Evolutionary conservation across 2,888 invertebrate species (phyloP), one percentile per base, ranked within the genome.

Genomic region (Keiferia lycopersicella): DNA sequence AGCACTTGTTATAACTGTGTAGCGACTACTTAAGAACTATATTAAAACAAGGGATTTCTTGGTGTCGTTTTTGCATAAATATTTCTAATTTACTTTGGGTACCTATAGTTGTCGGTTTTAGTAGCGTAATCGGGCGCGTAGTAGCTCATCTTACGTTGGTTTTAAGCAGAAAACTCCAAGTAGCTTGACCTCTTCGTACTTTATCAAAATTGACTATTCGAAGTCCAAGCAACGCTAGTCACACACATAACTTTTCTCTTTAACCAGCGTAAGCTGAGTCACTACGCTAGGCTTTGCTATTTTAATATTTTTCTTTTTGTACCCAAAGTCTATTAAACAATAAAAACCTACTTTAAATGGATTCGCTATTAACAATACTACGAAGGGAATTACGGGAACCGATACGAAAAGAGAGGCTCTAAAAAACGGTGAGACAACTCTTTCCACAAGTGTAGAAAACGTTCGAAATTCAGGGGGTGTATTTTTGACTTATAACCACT

Each of bases 1-100:
- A 20, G 51, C 51, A 51, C 51, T 22, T 51, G 51, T 51, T 51
- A 51, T 22, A 20, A 51, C 51, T 51, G 51, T 51, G 51, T 20
- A 22, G 51, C 22, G 16, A 51, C 51, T 51, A 51, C 20, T 20
- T 51, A 51, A 41, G 41, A 41, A 41, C 41, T 41, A 41, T 41
- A 14, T 14, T 41, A 41, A 41, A 41, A 41, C n/a, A 41, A 41
- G 41, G n/a, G n/a, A 41, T 41, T 14, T n/a, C 41, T 41, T 41
- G 12, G 41, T 41, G 41, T 41, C 41, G 41, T 41, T 41, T 41
- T n/a, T 14, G 41, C 41, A 41, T n/a, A n/a, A 41, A 41, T 14
- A 41, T 41, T 41, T 14, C 14, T 14, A 1, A 41, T 2, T n/a
- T 2, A 2, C n/a, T 14, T 41, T 41, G 41, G 41, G 41, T 41